Evolutionary conservation across 1,140 invertebrate species (phyloP), one percentile per base, ranked within the genome.

Genomic region (Archivesica marissinica): DNA sequence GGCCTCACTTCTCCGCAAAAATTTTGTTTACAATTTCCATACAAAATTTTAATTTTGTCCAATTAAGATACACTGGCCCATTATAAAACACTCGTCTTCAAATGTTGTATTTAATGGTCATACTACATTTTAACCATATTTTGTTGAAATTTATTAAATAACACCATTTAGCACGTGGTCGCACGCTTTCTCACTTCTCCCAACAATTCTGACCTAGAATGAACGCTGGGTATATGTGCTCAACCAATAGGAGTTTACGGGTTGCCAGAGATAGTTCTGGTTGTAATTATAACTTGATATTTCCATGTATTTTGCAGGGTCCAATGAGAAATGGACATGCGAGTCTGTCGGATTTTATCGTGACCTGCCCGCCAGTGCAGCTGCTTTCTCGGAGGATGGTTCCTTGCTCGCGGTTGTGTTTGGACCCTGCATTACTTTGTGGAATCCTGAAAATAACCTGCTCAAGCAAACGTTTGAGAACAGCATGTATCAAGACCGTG

Each of bases 401-500:
- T 97, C 97, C 0, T 89, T 97, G 23, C 88, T 98, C 25, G 96
- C 95, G 30, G 96, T 96, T 28, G 95, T 95, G 11, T 98, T 97
- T 94, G 95, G 94, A 33, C 94, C 95, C n/a, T 95, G 94, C 56
- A 89, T 97, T 33, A 97, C 97, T 6, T 91, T 97, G 30, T 97
- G 97, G 96, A 94, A 92, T 47, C 92, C 94, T 2, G 90, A 93
- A 25, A 95, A 86, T 3, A 92, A 68, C 86, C 93, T 95, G 25
- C 91, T 96, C 11, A 95, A 95, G 89, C 95, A 95, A 83, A 94
- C 90, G 2, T 83, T 95, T 15, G 88, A 86, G 35, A 90, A 87
- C 83, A 79, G 85, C 1, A 76, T 79, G 35, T 70, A 90, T 25
- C 78, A 86, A 44, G 78, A 91, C 52, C n/a, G 72, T 50, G 89